Percentiles rank a stretch among this genome's conserved stretches.
Conservation (phyloP, 53 echinoderm and acorn worm genomes). For the Antedon mediterranea region DNA sequence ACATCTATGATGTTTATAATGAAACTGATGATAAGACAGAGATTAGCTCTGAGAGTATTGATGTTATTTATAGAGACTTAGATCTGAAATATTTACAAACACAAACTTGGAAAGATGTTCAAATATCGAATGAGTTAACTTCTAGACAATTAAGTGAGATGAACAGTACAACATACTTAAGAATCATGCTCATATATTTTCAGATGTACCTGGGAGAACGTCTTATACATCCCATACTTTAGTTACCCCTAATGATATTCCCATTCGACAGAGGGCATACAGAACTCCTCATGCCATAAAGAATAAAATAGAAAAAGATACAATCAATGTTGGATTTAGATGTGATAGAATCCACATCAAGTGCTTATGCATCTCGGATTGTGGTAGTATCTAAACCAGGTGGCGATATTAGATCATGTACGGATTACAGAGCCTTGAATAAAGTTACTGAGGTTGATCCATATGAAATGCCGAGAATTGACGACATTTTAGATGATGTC, state of each 20-base stretch:
- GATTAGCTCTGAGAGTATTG: background rate
- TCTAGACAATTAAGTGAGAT: background rate
- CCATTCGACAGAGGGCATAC: background rate
- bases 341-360: constrained; percentile 3
- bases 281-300: background rate
- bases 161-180: background rate
- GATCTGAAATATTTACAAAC: background rate
- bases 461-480: constrained; percentile 3
- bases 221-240: background rate
- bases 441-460: constrained; percentile 1
- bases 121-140: background rate
- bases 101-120: background rate
- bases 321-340: too few species aligned
- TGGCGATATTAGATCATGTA: background rate
- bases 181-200: background rate
- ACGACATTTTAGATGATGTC: constrained; percentile 4
- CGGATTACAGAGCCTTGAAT: constrained; percentile 1
- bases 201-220: constrained; percentile 5
- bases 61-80: background rate
- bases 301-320: background rate
- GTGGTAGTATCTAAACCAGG: constrained; percentile 1
- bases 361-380: constrained; percentile 6
- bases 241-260: background rate
- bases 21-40: too few species aligned
- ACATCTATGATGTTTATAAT: too few species aligned